phyloP scores from a whole-genome alignment of 2,797 vertebrate species.

The Buceros bicornis region DNA sequence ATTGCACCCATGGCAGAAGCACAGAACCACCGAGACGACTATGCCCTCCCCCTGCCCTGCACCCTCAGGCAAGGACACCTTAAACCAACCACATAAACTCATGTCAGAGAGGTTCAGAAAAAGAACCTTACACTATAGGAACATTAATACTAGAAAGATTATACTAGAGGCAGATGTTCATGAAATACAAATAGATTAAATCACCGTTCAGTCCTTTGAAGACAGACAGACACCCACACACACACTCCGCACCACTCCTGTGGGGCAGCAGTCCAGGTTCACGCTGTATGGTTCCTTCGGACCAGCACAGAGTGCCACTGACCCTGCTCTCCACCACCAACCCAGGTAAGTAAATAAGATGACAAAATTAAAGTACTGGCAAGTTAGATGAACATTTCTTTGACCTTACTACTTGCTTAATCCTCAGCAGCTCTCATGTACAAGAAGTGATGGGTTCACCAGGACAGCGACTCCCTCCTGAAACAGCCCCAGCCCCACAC shows the following conservation, averaged over 20 bases:
- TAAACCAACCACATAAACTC: neutral
- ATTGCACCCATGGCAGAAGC: neutral
- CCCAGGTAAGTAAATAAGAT: rapidly evolving
- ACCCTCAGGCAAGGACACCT: neutral
- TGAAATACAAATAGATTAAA: neutral
- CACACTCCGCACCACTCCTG: rapidly evolving
- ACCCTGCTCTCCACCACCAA: neutral
- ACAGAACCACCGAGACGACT: rapidly evolving
- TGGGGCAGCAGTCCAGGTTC: neutral
- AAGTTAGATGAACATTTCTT: neutral
- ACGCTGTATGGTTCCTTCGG: rapidly evolving
- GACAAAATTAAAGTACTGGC: neutral
- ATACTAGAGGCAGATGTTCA: neutral
- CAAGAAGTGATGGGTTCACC: neutral
- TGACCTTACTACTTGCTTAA: neutral
- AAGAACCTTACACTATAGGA: neutral
- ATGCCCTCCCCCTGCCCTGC: neutral
- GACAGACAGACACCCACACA: neutral
- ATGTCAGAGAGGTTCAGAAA: neutral
- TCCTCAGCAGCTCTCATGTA: neutral
- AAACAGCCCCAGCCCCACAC: neutral
- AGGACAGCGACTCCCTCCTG: neutral
- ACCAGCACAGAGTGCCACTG: rapidly evolving
- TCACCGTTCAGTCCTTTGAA: neutral
- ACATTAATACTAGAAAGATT: neutral